Base-by-base conservation (phyloP, 1,140 invertebrate genomes). In the Diplogasteroides magnus region DNA sequence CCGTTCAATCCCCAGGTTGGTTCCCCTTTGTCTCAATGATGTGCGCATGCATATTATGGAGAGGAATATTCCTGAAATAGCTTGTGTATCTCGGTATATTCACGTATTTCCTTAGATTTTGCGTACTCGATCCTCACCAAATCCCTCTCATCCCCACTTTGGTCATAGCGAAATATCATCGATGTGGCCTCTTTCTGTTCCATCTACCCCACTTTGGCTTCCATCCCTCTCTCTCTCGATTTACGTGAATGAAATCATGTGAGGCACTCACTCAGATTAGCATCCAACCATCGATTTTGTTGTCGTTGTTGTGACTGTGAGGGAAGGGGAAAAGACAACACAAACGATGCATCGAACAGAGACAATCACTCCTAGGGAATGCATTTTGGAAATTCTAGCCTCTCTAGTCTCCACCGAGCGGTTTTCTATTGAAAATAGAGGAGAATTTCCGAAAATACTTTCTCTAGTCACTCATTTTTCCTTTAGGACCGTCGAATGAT, bases 401-500 rank as follows among this genome's bases (percentile, higher is more conserved):
- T n/a, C n/a, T n/a, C 37, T 48, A 11, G 37, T 48, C 37, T 48
- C 37, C 37, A 48, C 19, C 37, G 19, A 11, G 6, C 37, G 6
- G 19, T 48, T 6, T 48, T 48, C 6, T 48, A 48, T 11, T 48
- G 37, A 48, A 48, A 19, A 48, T 48, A 48, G 19, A 48, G 19
- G 19, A 11, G 37, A 48, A 48, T 48, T 48, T 6, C 19, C 37
- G n/a, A n/a, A n/a, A n/a, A n/a, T n/a, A n/a, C n/a, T n/a, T n/a
- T n/a, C n/a, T n/a, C n/a, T n/a, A n/a, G n/a, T n/a, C n/a, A n/a
- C n/a, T n/a, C n/a, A n/a, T n/a, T n/a, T 61, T 59, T 60, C 23
- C 67, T 74, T 68, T 61, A 74, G 73, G 80, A 82, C 62, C 74
- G 77, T 48, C 63, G 72, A 58, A 67, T 68, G 2, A 31, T 83